These are phyloP conservation scores for Melanchra persicariae DNA, from an alignment of 2,888 invertebrate genomes.

Conservation along the genomic window DNA sequence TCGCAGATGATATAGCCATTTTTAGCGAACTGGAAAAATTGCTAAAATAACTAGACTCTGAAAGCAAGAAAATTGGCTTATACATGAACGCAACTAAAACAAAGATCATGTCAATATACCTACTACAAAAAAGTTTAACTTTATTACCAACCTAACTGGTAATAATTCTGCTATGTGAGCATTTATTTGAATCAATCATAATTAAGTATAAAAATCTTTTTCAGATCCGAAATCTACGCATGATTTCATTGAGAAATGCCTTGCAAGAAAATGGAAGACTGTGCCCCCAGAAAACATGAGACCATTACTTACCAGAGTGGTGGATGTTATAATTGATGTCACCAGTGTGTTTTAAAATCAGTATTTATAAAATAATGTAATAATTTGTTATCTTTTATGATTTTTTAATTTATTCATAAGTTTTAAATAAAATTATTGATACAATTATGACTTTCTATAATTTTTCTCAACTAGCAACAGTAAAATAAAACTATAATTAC, in stretches of 20 bases:
- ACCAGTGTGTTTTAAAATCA: constrained; percentile 72
- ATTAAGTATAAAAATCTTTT: constrained; percentile 15
- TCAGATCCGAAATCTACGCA: constrained; percentile 77
- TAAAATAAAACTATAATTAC: not conserved
- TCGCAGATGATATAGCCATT: no score
- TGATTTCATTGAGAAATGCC: constrained; percentile 82
- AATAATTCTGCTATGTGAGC: not conserved
- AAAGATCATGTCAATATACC: no score
- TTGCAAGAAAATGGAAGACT: constrained; percentile 81
- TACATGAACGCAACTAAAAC: no score
- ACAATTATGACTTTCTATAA: constrained; percentile 9
- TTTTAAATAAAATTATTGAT: constrained; percentile 54
- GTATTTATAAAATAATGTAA: constrained; percentile 48
- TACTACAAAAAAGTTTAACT: no score
- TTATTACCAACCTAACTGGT: no score
- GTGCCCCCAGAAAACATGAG: constrained; percentile 80
- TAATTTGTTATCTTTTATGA: constrained; percentile 49
- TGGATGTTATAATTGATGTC: constrained; percentile 82
- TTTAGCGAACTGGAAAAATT: no score
- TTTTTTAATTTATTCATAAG: constrained; percentile 58
- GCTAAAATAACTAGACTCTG: no score
- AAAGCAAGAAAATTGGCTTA: no score
- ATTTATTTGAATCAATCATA: no score
- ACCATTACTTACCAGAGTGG: constrained; percentile 83
- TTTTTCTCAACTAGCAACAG: constrained; percentile 7